phyloP scores from a whole-genome alignment of 2,888 invertebrate species.

The Ferrisia virgata region DNA sequence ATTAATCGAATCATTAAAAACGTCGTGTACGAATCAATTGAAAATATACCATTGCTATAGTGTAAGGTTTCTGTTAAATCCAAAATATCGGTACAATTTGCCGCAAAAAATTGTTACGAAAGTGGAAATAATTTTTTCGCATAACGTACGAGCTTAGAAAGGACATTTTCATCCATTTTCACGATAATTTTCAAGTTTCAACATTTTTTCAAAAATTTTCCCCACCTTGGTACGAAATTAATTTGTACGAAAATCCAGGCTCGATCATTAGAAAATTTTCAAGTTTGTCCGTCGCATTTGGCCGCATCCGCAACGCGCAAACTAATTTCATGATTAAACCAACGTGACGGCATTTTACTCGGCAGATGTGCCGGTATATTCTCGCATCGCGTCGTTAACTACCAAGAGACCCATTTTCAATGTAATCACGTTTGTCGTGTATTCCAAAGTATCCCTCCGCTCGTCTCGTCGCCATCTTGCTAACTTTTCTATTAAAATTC shows the following conservation, averaged over 20 bases:
- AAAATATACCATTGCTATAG: no score
- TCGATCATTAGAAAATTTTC: not conserved
- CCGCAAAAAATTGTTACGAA: no score
- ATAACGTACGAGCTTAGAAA: no score
- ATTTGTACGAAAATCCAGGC: no score
- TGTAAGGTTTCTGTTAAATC: no score
- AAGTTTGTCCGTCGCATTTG: not conserved
- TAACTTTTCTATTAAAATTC: constrained; percentile 6
- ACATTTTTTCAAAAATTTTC: no score
- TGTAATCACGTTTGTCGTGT: constrained; percentile 9
- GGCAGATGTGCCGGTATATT: not conserved
- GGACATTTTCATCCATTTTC: no score
- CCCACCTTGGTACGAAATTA: not conserved
- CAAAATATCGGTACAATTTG: no score
- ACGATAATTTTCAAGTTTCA: no score
- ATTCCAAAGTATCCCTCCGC: not conserved
- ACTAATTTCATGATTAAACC: constrained; percentile 11
- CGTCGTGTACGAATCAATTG: no score
- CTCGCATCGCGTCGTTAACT: not conserved
- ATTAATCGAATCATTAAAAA: no score
- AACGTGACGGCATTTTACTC: not conserved
- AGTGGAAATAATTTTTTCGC: no score
- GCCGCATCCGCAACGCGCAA: not conserved
- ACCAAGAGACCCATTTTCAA: not conserved
- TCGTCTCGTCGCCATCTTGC: not conserved